Evolutionary conservation across 1,140 invertebrate species (phyloP).

Genomic region (Odontomachus brunneus): DNA sequence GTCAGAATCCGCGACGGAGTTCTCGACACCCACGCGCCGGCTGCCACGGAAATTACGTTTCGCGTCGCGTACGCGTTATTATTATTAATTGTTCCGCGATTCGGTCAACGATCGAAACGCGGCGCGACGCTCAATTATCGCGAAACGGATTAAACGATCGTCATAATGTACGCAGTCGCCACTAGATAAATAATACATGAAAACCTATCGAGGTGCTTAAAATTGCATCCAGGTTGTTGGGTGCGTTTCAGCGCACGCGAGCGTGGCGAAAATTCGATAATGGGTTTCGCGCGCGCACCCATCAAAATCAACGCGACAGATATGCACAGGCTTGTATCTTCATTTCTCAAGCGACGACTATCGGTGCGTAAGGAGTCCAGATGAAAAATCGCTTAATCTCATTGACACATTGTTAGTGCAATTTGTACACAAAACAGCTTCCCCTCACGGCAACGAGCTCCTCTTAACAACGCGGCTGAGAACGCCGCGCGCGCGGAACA

Average conservation of each 20-base stretch:
- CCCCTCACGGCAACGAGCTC: neutral
- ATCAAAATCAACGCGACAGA: too few species aligned
- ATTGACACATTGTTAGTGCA: slow-evolving; percentile 50
- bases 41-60: slow-evolving; percentile 36
- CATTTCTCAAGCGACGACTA: neutral
- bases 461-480: slow-evolving; percentile 52
- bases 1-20: slow-evolving; percentile 37
- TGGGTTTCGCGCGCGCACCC: too few species aligned
- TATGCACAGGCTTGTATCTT: too few species aligned
- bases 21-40: slow-evolving; percentile 12
- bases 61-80: neutral
- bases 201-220: neutral
- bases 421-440: slow-evolving; percentile 61
- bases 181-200: slow-evolving; percentile 13
- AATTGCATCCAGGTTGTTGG: neutral
- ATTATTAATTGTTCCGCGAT: neutral
- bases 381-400: slow-evolving; percentile 53
- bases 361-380: neutral
- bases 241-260: neutral
- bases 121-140: slow-evolving; percentile 16
- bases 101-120: slow-evolving; percentile 22
- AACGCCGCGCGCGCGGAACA: slow-evolving; percentile 61
- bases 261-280: neutral
- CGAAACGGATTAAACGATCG: slow-evolving; percentile 4
- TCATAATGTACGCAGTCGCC: neutral